These are phyloP conservation scores for Hydroisotoma schaefferi DNA, from an alignment of 2,888 invertebrate species.

Conservation along the genomic window DNA sequence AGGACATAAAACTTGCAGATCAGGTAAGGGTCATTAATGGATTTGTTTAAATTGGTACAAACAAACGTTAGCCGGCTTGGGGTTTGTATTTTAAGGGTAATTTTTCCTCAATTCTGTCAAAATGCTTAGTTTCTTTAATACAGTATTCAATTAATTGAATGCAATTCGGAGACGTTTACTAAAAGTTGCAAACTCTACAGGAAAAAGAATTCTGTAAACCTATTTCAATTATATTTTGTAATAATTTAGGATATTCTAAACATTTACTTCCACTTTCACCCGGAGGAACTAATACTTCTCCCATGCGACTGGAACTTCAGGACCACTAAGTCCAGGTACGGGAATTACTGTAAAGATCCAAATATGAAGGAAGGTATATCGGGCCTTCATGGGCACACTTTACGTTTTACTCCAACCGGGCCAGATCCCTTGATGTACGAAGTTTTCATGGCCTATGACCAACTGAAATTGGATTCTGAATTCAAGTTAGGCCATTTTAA, in stretches of 20 bases:
- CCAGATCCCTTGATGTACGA: conserved; percentile 37
- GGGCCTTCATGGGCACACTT: conserved; percentile 53
- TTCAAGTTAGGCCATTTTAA: conserved; percentile 16
- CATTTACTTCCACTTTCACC: conserved; percentile 54
- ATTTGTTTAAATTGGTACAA: too few species aligned
- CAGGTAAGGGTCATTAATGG: too few species aligned
- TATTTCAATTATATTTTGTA: too few species aligned
- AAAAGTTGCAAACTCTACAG: too few species aligned
- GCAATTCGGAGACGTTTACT: too few species aligned
- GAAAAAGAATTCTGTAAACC: too few species aligned
- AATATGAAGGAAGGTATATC: conserved; percentile 51
- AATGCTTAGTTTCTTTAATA: too few species aligned
- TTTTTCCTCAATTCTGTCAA: too few species aligned
- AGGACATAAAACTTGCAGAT: conserved; percentile 53
- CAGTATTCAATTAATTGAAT: too few species aligned
- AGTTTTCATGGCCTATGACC: conserved; percentile 32
- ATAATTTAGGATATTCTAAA: conserved; percentile 54
- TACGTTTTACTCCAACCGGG: conserved; percentile 44
- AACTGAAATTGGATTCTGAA: conserved; percentile 17
- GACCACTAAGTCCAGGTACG: conserved; percentile 53
- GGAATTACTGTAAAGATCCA: conserved; percentile 49
- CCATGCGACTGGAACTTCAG: conserved; percentile 55
- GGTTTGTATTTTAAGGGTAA: too few species aligned
- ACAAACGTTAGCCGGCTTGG: too few species aligned
- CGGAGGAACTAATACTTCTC: conserved; percentile 52